phyloP scores from a whole-genome alignment of 2,113 vertebrate genomes.

The Halcyon senegalensis region DNA sequence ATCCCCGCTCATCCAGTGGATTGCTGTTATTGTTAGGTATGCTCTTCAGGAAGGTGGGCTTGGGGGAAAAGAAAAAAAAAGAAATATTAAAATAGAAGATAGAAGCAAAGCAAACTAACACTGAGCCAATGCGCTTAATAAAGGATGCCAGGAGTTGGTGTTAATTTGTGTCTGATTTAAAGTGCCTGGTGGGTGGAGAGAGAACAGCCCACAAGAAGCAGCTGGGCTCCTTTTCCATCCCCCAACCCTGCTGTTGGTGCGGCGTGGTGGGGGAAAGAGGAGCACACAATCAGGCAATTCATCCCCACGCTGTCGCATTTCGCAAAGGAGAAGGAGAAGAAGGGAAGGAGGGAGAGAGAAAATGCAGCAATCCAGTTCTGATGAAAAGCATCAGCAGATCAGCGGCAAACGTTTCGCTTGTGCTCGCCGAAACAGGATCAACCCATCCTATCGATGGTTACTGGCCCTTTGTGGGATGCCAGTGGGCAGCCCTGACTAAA shows the following conservation, averaged over 20 bases:
- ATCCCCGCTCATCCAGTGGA: neutral
- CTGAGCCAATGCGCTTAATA: conserved; percentile 41
- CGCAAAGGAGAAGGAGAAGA: conserved; percentile 24
- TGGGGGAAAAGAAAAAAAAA: neutral
- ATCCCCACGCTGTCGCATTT: conserved; percentile 13
- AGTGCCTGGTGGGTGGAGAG: conserved; percentile 67
- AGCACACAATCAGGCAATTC: conserved; percentile 54
- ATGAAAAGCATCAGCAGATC: neutral
- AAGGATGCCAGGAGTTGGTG: conserved; percentile 58
- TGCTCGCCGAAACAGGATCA: neutral
- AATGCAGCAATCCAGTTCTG: neutral
- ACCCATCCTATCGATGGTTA: accelerated
- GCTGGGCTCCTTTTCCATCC: conserved; percentile 70
- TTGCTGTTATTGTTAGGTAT: neutral
- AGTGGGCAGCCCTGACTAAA: neutral
- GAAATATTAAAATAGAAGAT: conserved; percentile 38
- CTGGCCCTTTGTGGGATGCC: accelerated
- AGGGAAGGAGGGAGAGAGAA: neutral
- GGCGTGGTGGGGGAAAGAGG: conserved; percentile 27
- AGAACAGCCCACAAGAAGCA: conserved; percentile 72
- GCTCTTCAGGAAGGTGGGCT: neutral
- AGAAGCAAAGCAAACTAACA: conserved; percentile 7
- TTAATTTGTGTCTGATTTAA: conserved; percentile 69
- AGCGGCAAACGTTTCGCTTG: neutral
- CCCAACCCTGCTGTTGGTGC: conserved; percentile 66